Evolutionary conservation across 1,140 invertebrate species (phyloP).

Genomic region (Penaeus indicus): DNA sequence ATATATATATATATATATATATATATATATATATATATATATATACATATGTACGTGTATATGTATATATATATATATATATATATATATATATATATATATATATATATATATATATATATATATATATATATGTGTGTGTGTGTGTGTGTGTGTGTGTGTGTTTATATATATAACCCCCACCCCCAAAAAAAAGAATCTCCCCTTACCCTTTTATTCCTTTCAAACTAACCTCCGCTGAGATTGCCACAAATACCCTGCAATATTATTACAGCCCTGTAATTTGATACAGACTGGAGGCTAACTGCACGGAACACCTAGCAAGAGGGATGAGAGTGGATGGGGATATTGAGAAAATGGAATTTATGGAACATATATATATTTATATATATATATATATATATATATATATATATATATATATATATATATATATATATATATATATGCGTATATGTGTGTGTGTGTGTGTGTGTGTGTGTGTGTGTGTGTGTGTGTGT

Average conservation of each 20-base stretch:
- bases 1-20: no score
- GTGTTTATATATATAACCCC: neutral
- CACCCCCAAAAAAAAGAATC: neutral
- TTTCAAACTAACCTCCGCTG: neutral
- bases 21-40: neutral
- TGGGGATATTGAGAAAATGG: no score
- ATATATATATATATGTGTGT: neutral
- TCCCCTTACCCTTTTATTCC: neutral
- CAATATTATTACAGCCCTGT: no score
- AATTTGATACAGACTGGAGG: no score
- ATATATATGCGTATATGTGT: neutral
- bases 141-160: neutral
- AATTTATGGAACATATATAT: neutral
- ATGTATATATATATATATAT: neutral
- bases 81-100: constrained; percentile 30
- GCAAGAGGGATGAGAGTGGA: no score
- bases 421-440: constrained; percentile 1
- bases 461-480: neutral
- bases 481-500: neutral
- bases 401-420: neutral
- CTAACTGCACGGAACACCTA: no score
- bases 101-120: constrained; percentile 12
- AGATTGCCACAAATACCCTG: no score
- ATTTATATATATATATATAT: neutral
- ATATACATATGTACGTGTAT: neutral